Percentiles rank a stretch among this genome's conserved stretches.
Evolutionary conservation across 2,797 vertebrate species (phyloP).

Genomic region (Gymnodraco acuticeps): DNA sequence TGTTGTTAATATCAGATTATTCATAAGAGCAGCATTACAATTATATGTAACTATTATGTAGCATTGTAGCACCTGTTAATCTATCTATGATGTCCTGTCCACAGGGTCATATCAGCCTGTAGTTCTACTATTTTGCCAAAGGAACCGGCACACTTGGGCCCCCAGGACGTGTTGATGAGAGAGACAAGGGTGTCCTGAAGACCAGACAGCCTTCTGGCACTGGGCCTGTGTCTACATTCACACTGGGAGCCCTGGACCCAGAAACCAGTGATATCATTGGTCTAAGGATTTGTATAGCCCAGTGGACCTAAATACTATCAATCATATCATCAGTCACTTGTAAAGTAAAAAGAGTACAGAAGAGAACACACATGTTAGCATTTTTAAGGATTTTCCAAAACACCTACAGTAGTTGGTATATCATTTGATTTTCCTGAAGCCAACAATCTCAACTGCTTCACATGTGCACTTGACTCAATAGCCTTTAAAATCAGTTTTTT

Average conservation of each 20-base stretch:
- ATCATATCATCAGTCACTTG: conserved; percentile 67
- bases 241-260: conserved; percentile 44
- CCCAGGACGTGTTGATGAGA: conserved; percentile 53
- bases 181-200: conserved; percentile 62
- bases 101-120: conserved; percentile 64
- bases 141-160: conserved; percentile 62
- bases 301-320: conserved; percentile 66
- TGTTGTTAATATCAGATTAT: background rate
- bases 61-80: conserved; percentile 12
- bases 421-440: conserved; percentile 26
- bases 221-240: conserved; percentile 73
- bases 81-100: conserved; percentile 21
- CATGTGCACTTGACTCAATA: conserved; percentile 26
- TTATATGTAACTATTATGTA: background rate
- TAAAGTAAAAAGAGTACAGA: conserved; percentile 31
- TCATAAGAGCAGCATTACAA: background rate
- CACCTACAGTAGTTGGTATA: conserved; percentile 3
- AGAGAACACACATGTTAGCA: conserved; percentile 15
- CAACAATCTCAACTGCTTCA: conserved; percentile 19
- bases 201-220: conserved; percentile 73
- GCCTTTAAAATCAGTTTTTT: conserved; percentile 6
- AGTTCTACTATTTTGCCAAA: conserved; percentile 67
- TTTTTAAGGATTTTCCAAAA: conserved; percentile 41
- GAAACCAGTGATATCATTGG: conserved; percentile 74
- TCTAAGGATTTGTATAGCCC: conserved; percentile 67